A percentile compares a stretch with the other conserved stretches of the same genome.
These are phyloP conservation scores for Podilymbus podiceps DNA, from an alignment of 2,113 vertebrate genomes.

Conservation along the genomic window DNA sequence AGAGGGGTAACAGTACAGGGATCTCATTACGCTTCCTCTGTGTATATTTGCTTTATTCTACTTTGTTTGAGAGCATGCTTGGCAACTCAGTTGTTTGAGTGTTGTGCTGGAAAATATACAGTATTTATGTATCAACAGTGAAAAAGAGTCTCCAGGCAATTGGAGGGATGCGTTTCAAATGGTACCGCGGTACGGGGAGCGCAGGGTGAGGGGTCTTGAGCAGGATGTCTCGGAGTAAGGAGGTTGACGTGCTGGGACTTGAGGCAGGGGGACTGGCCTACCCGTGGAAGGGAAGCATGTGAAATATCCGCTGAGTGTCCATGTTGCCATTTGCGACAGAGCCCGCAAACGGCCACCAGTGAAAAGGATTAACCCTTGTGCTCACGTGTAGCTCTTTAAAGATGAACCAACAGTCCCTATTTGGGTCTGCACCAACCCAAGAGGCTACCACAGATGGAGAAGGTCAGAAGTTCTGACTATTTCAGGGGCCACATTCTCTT, in stretches of 20 bases:
- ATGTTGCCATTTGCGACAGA: background rate
- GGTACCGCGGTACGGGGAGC: rapidly evolving
- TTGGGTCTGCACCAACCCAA: background rate
- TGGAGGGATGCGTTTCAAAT: rapidly evolving
- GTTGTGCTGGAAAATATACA: background rate
- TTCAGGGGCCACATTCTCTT: background rate
- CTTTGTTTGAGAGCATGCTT: background rate
- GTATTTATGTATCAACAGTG: background rate
- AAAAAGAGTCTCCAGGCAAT: background rate
- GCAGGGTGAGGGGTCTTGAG: background rate
- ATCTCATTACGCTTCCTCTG: background rate
- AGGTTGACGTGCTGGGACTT: background rate
- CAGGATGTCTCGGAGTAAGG: background rate
- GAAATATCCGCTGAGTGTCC: background rate
- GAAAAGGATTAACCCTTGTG: background rate
- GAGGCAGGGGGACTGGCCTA: background rate
- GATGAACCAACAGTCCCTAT: background rate
- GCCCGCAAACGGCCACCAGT: too few species aligned
- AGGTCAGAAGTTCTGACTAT: background rate
- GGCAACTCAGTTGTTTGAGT: background rate
- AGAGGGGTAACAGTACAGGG: background rate
- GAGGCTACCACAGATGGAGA: background rate
- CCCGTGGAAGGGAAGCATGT: background rate
- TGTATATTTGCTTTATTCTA: background rate
- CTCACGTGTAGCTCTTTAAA: background rate